phyloP scores from a whole-genome alignment of 2,797 vertebrate genomes.

The Pseudomugil tenellus region DNA sequence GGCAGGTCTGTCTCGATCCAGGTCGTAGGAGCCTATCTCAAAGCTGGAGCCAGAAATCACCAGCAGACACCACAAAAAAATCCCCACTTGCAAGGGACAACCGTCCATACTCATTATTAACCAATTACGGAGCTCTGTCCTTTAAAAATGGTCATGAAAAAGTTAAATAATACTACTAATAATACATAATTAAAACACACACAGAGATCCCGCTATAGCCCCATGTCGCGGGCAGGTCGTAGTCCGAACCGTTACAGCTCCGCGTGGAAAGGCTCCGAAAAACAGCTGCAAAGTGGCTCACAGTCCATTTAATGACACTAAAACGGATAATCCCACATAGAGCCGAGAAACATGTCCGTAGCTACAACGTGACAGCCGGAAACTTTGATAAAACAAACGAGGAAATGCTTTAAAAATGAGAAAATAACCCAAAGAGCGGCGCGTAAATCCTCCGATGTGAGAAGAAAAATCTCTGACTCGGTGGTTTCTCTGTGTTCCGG shows the following conservation, averaged over 20 bases:
- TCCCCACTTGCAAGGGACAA: conserved; percentile 76
- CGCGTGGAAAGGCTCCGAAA: conserved; percentile 23
- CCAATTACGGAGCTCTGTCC: conserved; percentile 17
- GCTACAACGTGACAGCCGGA: conserved; percentile 48
- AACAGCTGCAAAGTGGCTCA: not conserved
- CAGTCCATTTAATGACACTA: not conserved
- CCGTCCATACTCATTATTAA: conserved; percentile 81
- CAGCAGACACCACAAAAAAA: conserved; percentile 86
- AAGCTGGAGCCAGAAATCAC: conserved; percentile 82
- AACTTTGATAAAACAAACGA: conserved; percentile 58
- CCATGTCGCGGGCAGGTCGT: conserved; percentile 57
- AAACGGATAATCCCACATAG: conserved; percentile 40
- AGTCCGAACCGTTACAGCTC: conserved; percentile 30
- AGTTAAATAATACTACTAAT: not conserved
- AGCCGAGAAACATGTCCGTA: conserved; percentile 32
- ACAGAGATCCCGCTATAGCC: conserved; percentile 60
- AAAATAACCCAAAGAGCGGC: conserved; percentile 21
- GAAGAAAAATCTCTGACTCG: not conserved
- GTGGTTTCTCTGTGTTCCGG: conserved; percentile 22
- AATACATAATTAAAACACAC: not conserved
- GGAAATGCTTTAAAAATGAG: conserved; percentile 24
- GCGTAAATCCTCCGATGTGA: conserved; percentile 32
- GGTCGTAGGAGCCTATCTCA: conserved; percentile 90
- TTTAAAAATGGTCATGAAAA: conserved; percentile 35
- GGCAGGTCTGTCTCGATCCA: conserved; percentile 88